Percentiles rank a stretch among this genome's conserved stretches.
phyloP scores from a whole-genome alignment of 2,888 invertebrate species.

The Pandemis corylana region DNA sequence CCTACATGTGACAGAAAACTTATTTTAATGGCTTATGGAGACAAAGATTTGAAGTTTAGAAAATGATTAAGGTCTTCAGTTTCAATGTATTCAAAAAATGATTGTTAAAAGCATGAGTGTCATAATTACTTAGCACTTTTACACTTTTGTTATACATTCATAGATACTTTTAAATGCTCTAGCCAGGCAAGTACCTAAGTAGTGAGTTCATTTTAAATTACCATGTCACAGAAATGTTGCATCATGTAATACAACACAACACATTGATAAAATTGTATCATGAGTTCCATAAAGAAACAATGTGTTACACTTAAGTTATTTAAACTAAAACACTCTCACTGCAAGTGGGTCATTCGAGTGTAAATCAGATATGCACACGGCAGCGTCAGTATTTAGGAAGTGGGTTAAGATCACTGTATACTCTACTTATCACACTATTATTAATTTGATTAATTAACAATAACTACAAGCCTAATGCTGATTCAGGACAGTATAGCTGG shows the following conservation, averaged over 20 bases:
- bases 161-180: no score
- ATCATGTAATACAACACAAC: background rate
- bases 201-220: no score
- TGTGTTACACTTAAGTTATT: background rate
- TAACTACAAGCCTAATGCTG: background rate
- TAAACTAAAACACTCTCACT: slow-evolving; percentile 20
- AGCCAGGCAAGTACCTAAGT: no score
- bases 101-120: no score
- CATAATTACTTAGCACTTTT: no score
- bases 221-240: no score
- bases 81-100: no score
- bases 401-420: slow-evolving; percentile 20
- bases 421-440: background rate
- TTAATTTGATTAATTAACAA: slow-evolving; percentile 9
- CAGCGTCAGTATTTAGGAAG: slow-evolving; percentile 3
- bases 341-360: slow-evolving; percentile 16
- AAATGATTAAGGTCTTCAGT: no score
- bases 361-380: slow-evolving; percentile 4
- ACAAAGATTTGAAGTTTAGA: no score
- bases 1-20: background rate
- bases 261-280: background rate
- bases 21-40: no score
- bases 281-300: background rate
- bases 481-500: background rate
- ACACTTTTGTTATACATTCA: no score